Percentiles rank a stretch among this genome's conserved stretches.
These are phyloP conservation scores for Hypothenemus hampei DNA, from an alignment of 1,140 invertebrate genomes.

Conservation along the genomic window DNA sequence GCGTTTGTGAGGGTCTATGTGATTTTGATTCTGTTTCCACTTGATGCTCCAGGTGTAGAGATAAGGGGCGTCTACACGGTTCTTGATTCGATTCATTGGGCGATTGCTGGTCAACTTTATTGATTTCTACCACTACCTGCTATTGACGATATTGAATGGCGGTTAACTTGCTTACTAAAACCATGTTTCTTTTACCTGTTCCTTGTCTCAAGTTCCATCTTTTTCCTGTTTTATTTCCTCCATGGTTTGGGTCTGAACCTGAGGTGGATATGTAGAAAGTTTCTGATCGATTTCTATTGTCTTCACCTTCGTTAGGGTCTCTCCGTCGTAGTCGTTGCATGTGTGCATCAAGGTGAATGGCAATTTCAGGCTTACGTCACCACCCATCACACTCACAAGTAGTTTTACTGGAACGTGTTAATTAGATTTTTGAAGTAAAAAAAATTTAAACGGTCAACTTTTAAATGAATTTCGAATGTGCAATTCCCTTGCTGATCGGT, in stretches of 20 bases:
- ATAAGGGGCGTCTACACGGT: neutral
- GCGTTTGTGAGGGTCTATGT: neutral
- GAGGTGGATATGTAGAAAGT: conserved; percentile 3
- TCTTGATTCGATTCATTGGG: neutral
- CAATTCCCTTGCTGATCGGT: no score
- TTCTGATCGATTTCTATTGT: conserved; percentile 17
- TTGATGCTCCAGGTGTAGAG: neutral
- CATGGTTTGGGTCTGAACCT: conserved; percentile 20
- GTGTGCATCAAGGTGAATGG: conserved; percentile 70
- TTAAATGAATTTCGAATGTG: no score
- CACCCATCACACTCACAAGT: conserved; percentile 70
- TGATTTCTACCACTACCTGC: conserved; percentile 41
- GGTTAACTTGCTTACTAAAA: no score
- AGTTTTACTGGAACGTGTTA: conserved; percentile 56
- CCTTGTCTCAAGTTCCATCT: conserved; percentile 45
- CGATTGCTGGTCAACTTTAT: conserved; percentile 25
- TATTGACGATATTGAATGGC: no score
- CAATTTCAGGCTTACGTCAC: conserved; percentile 71
- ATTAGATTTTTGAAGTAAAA: neutral
- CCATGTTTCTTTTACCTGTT: conserved; percentile 31
- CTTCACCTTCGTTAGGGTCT: conserved; percentile 28
- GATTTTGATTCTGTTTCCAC: conserved; percentile 8
- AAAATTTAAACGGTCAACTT: no score
- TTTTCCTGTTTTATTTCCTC: conserved; percentile 37
- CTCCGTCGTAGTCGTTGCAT: conserved; percentile 42